Percentiles rank a stretch among this genome's conserved stretches.
These are phyloP conservation scores for Lycophotia porphyrea DNA, from an alignment of 2,888 invertebrate genomes.

Conservation along the genomic window DNA sequence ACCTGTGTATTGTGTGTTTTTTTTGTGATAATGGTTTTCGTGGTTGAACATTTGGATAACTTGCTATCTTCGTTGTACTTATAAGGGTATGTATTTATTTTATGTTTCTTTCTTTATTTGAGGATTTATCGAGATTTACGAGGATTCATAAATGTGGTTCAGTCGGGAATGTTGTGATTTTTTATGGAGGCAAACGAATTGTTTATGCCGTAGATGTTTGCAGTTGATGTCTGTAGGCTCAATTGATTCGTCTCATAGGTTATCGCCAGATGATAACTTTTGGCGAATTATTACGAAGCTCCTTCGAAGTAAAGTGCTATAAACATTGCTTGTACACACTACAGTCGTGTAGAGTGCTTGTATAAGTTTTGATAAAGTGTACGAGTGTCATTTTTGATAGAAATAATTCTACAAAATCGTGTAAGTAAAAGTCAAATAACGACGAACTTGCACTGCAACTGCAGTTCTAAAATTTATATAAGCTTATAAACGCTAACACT, in stretches of 20 bases:
- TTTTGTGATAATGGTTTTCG: conserved; percentile 87
- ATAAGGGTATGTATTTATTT: conserved; percentile 88
- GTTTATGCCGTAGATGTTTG: conserved; percentile 38
- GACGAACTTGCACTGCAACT: conserved; percentile 31
- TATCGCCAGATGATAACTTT: conserved; percentile 85
- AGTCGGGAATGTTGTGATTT: conserved; percentile 38
- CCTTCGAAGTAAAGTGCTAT: conserved; percentile 34
- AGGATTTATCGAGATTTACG: conserved; percentile 68
- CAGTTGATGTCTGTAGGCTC: conserved; percentile 44
- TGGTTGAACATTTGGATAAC: conserved; percentile 85
- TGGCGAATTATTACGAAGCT: conserved; percentile 68
- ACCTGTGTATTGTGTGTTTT: conserved; percentile 85
- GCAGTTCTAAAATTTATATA: conserved; percentile 26
- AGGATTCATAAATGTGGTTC: conserved; percentile 51
- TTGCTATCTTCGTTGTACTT: conserved; percentile 83
- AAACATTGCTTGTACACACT: conserved; percentile 38
- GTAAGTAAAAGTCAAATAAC: conserved; percentile 25
- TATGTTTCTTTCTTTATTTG: conserved; percentile 81
- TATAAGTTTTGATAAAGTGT: conserved; percentile 22
- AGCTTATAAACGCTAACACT: neutral
- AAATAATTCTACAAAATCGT: conserved; percentile 26
- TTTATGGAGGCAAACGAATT: conserved; percentile 33
- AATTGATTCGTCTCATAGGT: conserved; percentile 74
- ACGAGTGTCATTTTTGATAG: conserved; percentile 13
- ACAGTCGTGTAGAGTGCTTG: neutral